Conservation (phyloP, 2,797 vertebrate genomes). For the Sebastes nivosus region DNA sequence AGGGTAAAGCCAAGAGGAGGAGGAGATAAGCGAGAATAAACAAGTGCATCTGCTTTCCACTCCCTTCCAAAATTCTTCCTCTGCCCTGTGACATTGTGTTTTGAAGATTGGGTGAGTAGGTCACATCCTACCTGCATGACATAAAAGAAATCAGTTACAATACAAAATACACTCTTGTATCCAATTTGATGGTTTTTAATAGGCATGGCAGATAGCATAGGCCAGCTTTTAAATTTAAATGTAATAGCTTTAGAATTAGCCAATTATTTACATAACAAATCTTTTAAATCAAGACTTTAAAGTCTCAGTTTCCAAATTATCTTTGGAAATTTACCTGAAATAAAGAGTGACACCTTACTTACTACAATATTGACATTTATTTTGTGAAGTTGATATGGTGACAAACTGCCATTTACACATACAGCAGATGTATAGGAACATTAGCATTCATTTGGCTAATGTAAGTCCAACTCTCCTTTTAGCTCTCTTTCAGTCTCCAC, state of each 20-base stretch:
- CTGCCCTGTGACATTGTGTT: conserved; percentile 46
- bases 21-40: conserved; percentile 67
- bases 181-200: neutral
- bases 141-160: neutral
- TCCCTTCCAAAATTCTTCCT: conserved; percentile 13
- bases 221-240: neutral
- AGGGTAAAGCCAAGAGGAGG: conserved; percentile 64
- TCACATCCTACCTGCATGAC: conserved; percentile 46
- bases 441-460: too few species aligned
- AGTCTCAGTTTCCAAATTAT: too few species aligned
- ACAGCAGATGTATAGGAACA: too few species aligned
- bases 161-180: neutral
- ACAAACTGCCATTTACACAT: too few species aligned
- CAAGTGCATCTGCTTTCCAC: conserved; percentile 12
- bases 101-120: neutral
- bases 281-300: neutral
- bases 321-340: too few species aligned
- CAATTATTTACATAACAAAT: neutral
- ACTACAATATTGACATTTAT: too few species aligned
- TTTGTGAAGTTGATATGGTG: too few species aligned
- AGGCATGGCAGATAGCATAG: neutral
- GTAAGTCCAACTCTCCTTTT: too few species aligned
- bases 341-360: too few species aligned
- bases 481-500: too few species aligned
- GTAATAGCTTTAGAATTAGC: too few species aligned